Evolutionary conservation across 2,113 vertebrate genomes (phyloP), one percentile per base, ranked within the genome.

Genomic region (Bufo bufo): DNA sequence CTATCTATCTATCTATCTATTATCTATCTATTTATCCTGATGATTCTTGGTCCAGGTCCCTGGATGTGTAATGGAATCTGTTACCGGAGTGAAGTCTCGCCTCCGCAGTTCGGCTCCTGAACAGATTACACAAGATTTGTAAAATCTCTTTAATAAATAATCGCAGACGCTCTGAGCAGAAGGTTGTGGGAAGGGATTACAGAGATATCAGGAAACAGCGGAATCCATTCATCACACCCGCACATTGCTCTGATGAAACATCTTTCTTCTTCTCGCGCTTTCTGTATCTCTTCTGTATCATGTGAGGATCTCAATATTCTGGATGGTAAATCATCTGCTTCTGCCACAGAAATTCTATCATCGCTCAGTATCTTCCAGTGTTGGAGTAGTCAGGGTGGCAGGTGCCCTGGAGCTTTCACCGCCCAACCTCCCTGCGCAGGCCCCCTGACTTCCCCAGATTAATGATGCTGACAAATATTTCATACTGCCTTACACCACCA

Each of bases 141-240:
- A 56, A 78, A 52, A 78, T 78, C 49, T 78, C 50, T 54, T 52
- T 78, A 78, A 78, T 78, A 52, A 78, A 52, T 56, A 78, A 78
- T 52, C 77, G 12, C 77, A 56, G 77, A 19, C 0, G 16, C 47
- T 74, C 17, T 0, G 77, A 78, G 23, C 77, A 78, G 50, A 78
- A 54, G 50, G 50, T 23, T 52, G 75, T 52, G 49, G 50, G 50
- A 78, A 52, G 74, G 74, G 74, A 77, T 77, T 77, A 77, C 5
- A 19, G 19, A 20, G 74, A 77, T 77, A 43, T 52, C 71, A 17
- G 17, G 47, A 14, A n/a, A 5, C 49, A 20, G 1, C 49, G 0
- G 12, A 5, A 17, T 54, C 77, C 50, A 78, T 56, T 54, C 49
- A 78, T 54, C 77, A 23, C 49, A 2, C 50, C 8, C 77, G 33